Evolutionary conservation across 1,140 invertebrate genomes (phyloP).

Genomic region (Drosophila tropicalis): DNA sequence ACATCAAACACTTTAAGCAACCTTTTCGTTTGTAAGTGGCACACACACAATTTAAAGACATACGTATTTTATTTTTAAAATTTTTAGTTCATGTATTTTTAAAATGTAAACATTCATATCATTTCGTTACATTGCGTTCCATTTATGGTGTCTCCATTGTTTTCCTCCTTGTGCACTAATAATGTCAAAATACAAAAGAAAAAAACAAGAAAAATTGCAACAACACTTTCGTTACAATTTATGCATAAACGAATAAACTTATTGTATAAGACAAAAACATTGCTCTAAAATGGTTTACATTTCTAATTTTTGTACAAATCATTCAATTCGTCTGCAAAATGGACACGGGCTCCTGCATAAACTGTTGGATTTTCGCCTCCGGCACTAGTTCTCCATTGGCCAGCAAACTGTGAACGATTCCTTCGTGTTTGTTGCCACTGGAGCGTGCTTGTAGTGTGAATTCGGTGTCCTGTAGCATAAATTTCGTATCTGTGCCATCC

Average conservation of each 20-base stretch:
- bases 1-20: slow-evolving; percentile 1
- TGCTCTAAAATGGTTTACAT: slow-evolving; percentile 13
- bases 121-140: not conserved
- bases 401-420: slow-evolving; percentile 72
- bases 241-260: slow-evolving; percentile 74
- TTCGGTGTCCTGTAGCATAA: slow-evolving; percentile 83
- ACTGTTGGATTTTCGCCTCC: slow-evolving; percentile 79
- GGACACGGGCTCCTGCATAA: slow-evolving; percentile 79
- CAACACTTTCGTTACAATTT: slow-evolving; percentile 68
- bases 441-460: slow-evolving; percentile 78
- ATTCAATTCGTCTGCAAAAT: slow-evolving; percentile 67
- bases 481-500: slow-evolving; percentile 92
- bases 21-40: not conserved
- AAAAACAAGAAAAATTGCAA: not conserved
- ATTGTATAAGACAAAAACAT: slow-evolving; percentile 60
- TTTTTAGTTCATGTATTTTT: slow-evolving; percentile 2
- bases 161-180: not conserved
- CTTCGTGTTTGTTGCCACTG: slow-evolving; percentile 80
- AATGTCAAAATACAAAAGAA: slow-evolving; percentile 22
- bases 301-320: slow-evolving; percentile 14
- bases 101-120: slow-evolving; percentile 2
- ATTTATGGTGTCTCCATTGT: not conserved
- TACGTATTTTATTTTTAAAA: not conserved
- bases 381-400: slow-evolving; percentile 72
- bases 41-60: not conserved